phyloP scores from a whole-genome alignment of 1,140 invertebrate species.

The Rhizoglyphus robini region DNA sequence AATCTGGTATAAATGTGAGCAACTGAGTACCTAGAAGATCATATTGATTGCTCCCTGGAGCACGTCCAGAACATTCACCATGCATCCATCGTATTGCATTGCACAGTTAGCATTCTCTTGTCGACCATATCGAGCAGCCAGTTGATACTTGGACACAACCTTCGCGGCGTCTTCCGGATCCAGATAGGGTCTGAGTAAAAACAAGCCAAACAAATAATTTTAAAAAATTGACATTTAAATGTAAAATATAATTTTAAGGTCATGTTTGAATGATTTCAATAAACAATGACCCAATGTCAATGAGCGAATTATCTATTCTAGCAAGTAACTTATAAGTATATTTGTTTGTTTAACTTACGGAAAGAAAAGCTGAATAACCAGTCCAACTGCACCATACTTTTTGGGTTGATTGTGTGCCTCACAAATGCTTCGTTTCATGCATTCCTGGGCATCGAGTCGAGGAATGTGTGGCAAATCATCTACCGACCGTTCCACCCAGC shows the following conservation, averaged over 20 bases:
- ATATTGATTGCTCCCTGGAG: conserved; percentile 26
- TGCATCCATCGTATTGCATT: conserved; percentile 29
- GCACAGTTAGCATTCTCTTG: conserved; percentile 29
- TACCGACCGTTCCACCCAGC: conserved; percentile 26
- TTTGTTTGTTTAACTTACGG: conserved; percentile 27
- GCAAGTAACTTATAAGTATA: background rate
- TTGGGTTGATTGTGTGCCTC: conserved; percentile 31
- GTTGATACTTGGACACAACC: conserved; percentile 30
- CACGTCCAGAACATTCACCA: conserved; percentile 29
- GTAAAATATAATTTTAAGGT: no score
- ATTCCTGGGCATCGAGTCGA: conserved; percentile 30
- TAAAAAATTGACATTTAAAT: background rate
- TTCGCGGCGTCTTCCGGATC: conserved; percentile 25
- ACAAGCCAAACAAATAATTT: conserved; percentile 3
- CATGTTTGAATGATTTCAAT: background rate
- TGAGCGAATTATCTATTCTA: background rate
- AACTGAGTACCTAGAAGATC: conserved; percentile 23
- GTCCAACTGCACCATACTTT: conserved; percentile 30
- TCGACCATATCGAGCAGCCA: conserved; percentile 30
- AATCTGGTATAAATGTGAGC: no score
- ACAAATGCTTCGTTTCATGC: conserved; percentile 30
- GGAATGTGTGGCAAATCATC: conserved; percentile 29
- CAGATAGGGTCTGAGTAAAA: conserved; percentile 24
- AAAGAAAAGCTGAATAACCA: conserved; percentile 31
- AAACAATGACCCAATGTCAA: background rate